These are phyloP conservation scores for Lepidurus couesii DNA, from an alignment of 1,140 invertebrate species.

Conservation along the genomic window DNA sequence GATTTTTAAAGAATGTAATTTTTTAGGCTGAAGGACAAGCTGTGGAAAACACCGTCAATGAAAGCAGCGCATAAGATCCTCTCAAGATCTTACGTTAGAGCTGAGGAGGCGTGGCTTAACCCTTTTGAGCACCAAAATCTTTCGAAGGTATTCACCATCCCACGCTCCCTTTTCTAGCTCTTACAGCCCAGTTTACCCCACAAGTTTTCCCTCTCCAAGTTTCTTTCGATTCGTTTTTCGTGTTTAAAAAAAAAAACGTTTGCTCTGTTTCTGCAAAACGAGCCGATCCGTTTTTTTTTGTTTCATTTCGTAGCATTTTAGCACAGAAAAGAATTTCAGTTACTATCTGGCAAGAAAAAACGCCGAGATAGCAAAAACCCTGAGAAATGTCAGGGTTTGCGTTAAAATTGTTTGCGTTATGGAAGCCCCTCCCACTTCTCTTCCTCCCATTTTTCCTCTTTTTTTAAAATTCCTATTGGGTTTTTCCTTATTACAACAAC, in stretches of 20 bases:
- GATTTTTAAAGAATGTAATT: conserved; percentile 34
- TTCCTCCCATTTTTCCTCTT: neutral
- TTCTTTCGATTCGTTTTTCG: neutral
- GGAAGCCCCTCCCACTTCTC: conserved; percentile 20
- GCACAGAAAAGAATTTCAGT: conserved; percentile 7
- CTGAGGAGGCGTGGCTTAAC: neutral
- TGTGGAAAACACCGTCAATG: conserved; percentile 42
- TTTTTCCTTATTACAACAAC: neutral
- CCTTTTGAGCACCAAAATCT: neutral
- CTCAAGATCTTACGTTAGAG: neutral
- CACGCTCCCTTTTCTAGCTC: neutral
- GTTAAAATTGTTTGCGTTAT: conserved; percentile 13
- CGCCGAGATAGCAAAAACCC: neutral
- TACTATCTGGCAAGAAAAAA: conserved; percentile 3
- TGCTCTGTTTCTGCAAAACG: neutral
- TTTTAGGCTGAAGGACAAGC: conserved; percentile 38
- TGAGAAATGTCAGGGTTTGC: conserved; percentile 8
- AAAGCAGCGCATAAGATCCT: conserved; percentile 40
- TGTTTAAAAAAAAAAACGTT: neutral
- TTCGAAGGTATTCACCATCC: conserved; percentile 5
- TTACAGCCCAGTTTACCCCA: neutral
- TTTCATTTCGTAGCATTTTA: conserved; percentile 16
- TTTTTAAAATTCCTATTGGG: neutral
- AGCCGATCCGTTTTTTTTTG: conserved; percentile 13
- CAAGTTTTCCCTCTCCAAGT: neutral